A percentile compares a stretch with the other conserved stretches of the same genome.
Evolutionary conservation across 2,888 invertebrate genomes (phyloP).

Genomic region (Alloplasta piceator): DNA sequence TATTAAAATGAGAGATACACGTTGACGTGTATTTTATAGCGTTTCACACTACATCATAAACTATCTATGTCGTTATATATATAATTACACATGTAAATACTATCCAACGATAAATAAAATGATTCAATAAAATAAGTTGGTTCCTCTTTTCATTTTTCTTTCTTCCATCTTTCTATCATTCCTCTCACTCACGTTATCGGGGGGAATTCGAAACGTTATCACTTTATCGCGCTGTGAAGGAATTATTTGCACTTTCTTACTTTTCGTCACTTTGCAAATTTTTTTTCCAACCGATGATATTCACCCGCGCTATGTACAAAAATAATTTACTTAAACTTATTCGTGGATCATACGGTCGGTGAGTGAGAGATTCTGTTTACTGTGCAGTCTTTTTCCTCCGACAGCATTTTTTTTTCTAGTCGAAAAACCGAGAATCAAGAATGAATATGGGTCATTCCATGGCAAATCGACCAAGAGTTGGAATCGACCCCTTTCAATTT

Average conservation of each 20-base stretch:
- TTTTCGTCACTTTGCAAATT: neutral
- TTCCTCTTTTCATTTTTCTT: constrained; percentile 34
- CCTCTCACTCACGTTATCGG: constrained; percentile 4
- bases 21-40: constrained; percentile 19
- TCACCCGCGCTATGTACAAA: constrained; percentile 65
- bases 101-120: constrained; percentile 59
- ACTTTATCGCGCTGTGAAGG: neutral
- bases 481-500: no score
- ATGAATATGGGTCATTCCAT: no score
- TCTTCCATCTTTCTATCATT: constrained; percentile 20
- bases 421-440: no score
- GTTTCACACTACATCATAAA: constrained; percentile 39
- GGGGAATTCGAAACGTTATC: constrained; percentile 14
- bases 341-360: constrained; percentile 16
- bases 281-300: constrained; percentile 41
- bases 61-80: constrained; percentile 38
- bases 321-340: constrained; percentile 69
- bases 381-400: constrained; percentile 34
- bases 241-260: constrained; percentile 20
- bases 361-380: constrained; percentile 38
- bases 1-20: no score
- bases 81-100: constrained; percentile 57
- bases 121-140: constrained; percentile 44
- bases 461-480: no score
- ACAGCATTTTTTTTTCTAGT: constrained; percentile 8